A percentile compares a stretch with the other conserved stretches of the same genome.
phyloP scores from a whole-genome alignment of 2,888 invertebrate species.

The Chymomyza procnemis region DNA sequence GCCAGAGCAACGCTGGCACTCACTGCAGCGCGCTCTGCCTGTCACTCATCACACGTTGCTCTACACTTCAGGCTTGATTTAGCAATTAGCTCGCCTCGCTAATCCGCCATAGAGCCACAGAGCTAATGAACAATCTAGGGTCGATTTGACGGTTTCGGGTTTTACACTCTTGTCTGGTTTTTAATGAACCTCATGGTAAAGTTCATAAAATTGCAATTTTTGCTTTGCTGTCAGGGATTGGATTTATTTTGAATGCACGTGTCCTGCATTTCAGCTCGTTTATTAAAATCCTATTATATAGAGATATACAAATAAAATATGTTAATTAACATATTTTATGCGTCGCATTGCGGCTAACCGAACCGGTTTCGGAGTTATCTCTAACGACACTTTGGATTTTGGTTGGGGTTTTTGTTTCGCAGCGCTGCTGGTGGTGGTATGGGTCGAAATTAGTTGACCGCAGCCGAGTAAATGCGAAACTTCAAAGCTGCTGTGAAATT shows the following conservation, averaged over 20 bases:
- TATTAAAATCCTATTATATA: conserved; percentile 59
- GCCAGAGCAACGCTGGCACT: background rate
- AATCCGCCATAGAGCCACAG: conserved; percentile 9
- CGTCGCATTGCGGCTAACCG: conserved; percentile 6
- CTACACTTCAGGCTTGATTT: conserved; percentile 46
- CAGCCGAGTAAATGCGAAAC: background rate
- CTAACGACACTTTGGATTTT: background rate
- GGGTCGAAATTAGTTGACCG: background rate
- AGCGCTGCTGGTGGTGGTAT: too few species aligned
- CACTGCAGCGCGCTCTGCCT: background rate
- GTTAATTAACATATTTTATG: conserved; percentile 59
- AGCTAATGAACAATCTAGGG: background rate
- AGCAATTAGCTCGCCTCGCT: conserved; percentile 58
- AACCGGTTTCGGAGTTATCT: background rate
- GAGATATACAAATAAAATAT: conserved; percentile 57
- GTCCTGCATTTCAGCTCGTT: conserved; percentile 32
- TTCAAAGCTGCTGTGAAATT: too few species aligned
- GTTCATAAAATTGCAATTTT: conserved; percentile 56
- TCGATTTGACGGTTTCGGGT: background rate
- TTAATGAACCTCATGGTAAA: conserved; percentile 3
- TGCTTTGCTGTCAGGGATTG: conserved; percentile 1
- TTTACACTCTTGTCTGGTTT: background rate
- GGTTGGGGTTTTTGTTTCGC: too few species aligned
- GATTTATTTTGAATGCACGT: conserved; percentile 31
- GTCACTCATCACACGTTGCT: background rate